Evolutionary conservation across 2,888 invertebrate species (phyloP), one percentile per base, ranked within the genome.

Genomic region (Drosophila koepferae): DNA sequence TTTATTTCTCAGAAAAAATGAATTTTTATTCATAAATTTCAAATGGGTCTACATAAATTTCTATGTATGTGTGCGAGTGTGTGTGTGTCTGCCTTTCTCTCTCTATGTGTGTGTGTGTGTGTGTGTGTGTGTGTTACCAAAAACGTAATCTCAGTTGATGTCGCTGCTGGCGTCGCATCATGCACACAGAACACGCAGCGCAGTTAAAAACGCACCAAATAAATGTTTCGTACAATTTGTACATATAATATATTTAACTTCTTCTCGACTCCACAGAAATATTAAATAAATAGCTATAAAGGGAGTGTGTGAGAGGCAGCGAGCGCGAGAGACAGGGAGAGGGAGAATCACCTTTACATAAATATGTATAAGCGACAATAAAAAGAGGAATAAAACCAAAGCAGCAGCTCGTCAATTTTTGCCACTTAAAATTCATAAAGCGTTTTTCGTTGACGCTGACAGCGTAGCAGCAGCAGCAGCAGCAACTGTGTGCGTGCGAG

Each of bases 351-450:
- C 20, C 56, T 41, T 28, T 34, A 59, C 20, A 69, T 53, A 69
- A 63, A 75, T 51, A 58, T 48, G 60, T 36, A 77, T 61, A 69
- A 74, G 73, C 64, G 81, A 74, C 74, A 86, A 86, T 81, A 84
- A 84, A 80, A 82, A 70, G 74, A 74, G 85, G 87, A 87, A 88
- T 88, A 85, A 88, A 85, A 84, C 85, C 84, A 86, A 80, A 85
- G 81, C 83, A 82, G 70, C 63, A 63, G 69, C 82, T 82, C 84
- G 72, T 87, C 85, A 82, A 81, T 86, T 86, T 84, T 80, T 62
- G 70, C 82, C 88, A 86, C 86, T 89, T 86, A 77, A 86, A 86
- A 86, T 86, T 86, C 86, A 89, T 84, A 82, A 88, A 88, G 66
- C 86, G 86, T 86, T 79, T 79, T 77, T 71, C 70, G 49, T 58